Percentiles rank a stretch among this genome's conserved stretches.
phyloP scores from a whole-genome alignment of 2,797 vertebrate species.

The Urosaurus nigricauda region DNA sequence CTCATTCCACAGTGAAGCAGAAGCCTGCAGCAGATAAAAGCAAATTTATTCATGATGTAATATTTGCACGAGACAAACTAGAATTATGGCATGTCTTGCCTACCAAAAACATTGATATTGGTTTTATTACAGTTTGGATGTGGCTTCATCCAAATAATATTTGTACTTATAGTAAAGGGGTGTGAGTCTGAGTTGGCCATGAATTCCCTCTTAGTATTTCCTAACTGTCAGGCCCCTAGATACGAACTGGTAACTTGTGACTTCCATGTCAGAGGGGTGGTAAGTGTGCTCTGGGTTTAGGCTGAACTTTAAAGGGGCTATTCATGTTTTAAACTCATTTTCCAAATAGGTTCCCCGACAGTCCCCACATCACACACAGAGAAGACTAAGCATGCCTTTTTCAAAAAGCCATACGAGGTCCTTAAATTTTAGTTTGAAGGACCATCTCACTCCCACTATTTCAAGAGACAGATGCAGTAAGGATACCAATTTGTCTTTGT shows the following conservation, averaged over 20 bases:
- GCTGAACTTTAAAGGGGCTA: too few relatives aligned
- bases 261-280: too few relatives aligned
- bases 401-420: neutral
- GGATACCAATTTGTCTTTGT: neutral
- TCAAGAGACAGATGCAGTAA: neutral
- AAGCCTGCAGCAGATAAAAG: neutral
- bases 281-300: too few relatives aligned
- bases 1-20: constrained; percentile 23
- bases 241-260: too few relatives aligned
- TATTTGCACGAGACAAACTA: neutral
- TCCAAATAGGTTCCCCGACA: neutral
- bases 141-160: neutral
- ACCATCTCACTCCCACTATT: neutral
- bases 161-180: neutral
- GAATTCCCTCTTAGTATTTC: neutral
- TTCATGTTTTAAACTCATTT: too few relatives aligned
- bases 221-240: too few relatives aligned
- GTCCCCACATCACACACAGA: neutral
- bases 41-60: neutral
- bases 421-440: neutral
- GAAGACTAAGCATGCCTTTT: neutral
- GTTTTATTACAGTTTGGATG: neutral
- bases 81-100: neutral
- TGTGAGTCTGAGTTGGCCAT: neutral
- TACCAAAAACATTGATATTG: neutral